phyloP scores from a whole-genome alignment of 2,888 invertebrate species.

The Lepidonotus clava region DNA sequence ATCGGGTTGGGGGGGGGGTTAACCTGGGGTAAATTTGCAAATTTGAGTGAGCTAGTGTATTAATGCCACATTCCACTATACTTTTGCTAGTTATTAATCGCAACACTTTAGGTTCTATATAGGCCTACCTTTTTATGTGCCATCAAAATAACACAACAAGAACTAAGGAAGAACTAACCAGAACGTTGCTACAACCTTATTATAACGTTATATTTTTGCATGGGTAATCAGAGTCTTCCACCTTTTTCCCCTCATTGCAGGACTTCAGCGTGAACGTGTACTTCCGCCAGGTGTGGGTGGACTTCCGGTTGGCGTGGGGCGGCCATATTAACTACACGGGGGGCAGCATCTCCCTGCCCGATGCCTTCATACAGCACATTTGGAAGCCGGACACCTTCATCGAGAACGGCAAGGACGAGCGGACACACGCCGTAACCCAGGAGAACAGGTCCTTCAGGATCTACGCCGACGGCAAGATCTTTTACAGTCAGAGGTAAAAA shows the following conservation, averaged over 20 bases:
- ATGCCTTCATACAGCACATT: background rate
- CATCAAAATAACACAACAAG: too few species aligned
- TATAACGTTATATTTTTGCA: too few species aligned
- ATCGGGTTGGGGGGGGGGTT: too few species aligned
- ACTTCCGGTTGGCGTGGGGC: constrained; percentile 21
- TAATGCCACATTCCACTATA: background rate
- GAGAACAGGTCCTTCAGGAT: constrained; percentile 19
- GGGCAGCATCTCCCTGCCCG: constrained; percentile 49
- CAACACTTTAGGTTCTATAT: too few species aligned
- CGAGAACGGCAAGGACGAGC: constrained; percentile 53
- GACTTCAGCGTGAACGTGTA: constrained; percentile 46
- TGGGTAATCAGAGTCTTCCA: too few species aligned
- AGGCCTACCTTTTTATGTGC: too few species aligned
- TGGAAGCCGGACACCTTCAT: constrained; percentile 53
- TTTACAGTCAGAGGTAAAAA: constrained; percentile 54
- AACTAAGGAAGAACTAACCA: too few species aligned
- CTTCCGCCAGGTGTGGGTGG: constrained; percentile 48
- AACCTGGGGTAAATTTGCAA: too few species aligned
- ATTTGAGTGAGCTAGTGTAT: background rate
- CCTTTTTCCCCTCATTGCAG: too few species aligned
- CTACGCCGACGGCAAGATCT: constrained; percentile 27
- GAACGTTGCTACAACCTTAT: too few species aligned
- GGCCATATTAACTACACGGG: background rate
- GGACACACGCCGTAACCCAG: background rate
- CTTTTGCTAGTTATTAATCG: too few species aligned